Conservation (phyloP, 2,888 invertebrate species). For the Hirtodrosophila histrioides region DNA sequence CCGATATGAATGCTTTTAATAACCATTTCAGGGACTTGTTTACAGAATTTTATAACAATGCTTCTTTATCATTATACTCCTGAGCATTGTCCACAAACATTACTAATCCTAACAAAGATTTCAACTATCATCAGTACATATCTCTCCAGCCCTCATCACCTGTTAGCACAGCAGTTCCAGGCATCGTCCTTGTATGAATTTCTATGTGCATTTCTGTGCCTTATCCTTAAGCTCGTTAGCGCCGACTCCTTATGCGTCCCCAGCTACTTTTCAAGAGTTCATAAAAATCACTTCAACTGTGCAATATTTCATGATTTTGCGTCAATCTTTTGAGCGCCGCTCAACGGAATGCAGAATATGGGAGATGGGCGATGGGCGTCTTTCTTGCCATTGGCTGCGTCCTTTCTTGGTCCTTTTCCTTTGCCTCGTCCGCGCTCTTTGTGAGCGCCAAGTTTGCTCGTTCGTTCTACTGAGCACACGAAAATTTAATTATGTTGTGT, state of each 20-base stretch:
- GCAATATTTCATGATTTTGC: constrained; percentile 74
- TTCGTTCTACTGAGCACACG: constrained; percentile 66
- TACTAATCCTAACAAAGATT: too few relatives aligned
- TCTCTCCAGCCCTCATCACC: too few relatives aligned
- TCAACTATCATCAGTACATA: too few relatives aligned
- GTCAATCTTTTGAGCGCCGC: constrained; percentile 63
- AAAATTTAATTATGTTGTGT: constrained; percentile 68
- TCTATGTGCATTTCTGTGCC: constrained; percentile 45
- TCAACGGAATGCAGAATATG: constrained; percentile 27
- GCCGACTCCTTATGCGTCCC: constrained; percentile 26
- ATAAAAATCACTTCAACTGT: constrained; percentile 78
- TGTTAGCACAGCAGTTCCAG: constrained; percentile 2
- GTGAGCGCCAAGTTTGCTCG: constrained; percentile 53
- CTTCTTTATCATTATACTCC: too few relatives aligned
- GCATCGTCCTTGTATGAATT: constrained; percentile 28
- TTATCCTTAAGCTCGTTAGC: constrained; percentile 71
- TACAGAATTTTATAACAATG: too few relatives aligned
- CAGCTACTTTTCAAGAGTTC: constrained; percentile 69
- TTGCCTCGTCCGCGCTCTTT: constrained; percentile 22
- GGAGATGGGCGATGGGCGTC: constrained; percentile 12
- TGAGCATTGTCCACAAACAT: too few relatives aligned
- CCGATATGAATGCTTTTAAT: too few relatives aligned
- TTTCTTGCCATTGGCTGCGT: neutral
- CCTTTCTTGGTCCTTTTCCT: neutral
- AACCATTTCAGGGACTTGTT: too few relatives aligned